Base-by-base conservation (phyloP, 2,888 invertebrate genomes). In the Antheraea yamamai region DNA sequence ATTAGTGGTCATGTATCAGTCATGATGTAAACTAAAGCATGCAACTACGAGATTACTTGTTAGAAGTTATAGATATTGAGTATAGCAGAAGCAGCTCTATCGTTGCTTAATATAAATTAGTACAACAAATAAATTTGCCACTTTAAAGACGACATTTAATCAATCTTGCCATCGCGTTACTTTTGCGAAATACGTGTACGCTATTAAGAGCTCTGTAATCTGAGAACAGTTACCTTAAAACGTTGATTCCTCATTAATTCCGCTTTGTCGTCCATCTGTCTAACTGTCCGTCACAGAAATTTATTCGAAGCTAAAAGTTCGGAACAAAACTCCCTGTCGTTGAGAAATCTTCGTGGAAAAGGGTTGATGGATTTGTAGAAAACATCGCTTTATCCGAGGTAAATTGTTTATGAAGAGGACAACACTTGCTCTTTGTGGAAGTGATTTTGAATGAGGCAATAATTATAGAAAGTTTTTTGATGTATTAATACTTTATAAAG, bases 211-310 rank as follows among this genome's bases (percentile, higher is more conserved):
- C 10, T 47, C 47, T 12, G 47, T 20, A 55, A 55, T 20, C 2
- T 55, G 20, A 55, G 55, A 20, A 55, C 55, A 55, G 20, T 55
- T 20, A 18, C 55, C 55, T 55, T 55, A 55, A 55, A 55, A 55
- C 55, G 55, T 61, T 61, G 12, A 23, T 61, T 61, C 61, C 74
- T 79, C 75, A 58, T 79, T 82, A 80, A 83, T 79, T 78, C 79
- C 70, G 77, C 79, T 82, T 79, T 83, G 78, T 79, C 80, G 80
- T 81, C 81, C 75, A 73, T 78, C 76, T 73, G 74, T 79, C 76
- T 74, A 74, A 55, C 74, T 78, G 79, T 79, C 76, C 61, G 72
- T 77, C 78, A 55, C 71, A 75, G 72, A 47, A 73, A 75, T 76
- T 79, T 76, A 80, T 75, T 71, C 23, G 72, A 66, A 72, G 64